Evolutionary conservation across 2,797 vertebrate species (phyloP), one percentile per base, ranked within the genome.

Genomic region (Cottoperca gobio): DNA sequence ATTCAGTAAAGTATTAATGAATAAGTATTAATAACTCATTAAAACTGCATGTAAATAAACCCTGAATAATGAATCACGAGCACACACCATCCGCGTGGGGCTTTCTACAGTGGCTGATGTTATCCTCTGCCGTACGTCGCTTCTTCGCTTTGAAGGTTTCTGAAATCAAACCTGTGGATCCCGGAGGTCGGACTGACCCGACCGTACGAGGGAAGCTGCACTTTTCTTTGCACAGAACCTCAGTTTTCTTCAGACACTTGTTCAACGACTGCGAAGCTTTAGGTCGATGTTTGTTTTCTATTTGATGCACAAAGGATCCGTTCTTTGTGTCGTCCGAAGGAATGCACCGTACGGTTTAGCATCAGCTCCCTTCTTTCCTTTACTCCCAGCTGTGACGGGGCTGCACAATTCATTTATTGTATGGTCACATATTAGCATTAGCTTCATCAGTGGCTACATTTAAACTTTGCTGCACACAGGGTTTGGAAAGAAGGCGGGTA

Each of bases 151-250:
- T 8, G 12, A 42, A 49, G 48, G 31, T 45, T 76, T 65, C 61
- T 70, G 55, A 39, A 54, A 19, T 26, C 57, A 31, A 23, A 48
- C 50, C 73, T 3, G 70, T 42, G 76, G 78, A 68, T 82, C 73
- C 50, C 35, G 45, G 24, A 69, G 54, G 55, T 53, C 55, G 10
- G 53, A 28, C 3, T 3, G 55, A 65, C 50, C 55, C 73, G 60
- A 79, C 70, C 67, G 31, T 42, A 64, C 33, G 72, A 87, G 80
- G 84, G 86, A 81, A 70, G 90, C 87, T 89, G 88, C 82, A 87
- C 87, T 67, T 73, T 89, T 71, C 90, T 94, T 92, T 86, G 93
- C 93, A 93, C 92, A 90, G 72, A 89, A 86, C 73, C 78, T 88
- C 78, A 50, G 63, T 76, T 87, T 84, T 72, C 67, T 78, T 83